phyloP scores from a whole-genome alignment of 2,797 vertebrate species.

The Epinephelus coioides region DNA sequence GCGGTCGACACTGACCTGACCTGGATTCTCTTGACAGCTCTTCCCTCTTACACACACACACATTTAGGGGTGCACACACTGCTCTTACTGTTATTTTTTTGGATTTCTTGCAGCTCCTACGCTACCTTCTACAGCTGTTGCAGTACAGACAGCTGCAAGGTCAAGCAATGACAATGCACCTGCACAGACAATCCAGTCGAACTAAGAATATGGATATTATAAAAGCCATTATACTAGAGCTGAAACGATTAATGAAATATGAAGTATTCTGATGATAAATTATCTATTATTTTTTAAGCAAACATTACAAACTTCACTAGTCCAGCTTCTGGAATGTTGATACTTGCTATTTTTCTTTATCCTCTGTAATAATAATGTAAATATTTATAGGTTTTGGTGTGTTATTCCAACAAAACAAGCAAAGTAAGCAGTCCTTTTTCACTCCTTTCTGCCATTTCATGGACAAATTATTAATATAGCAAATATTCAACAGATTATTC shows the following conservation, averaged over 20 bases:
- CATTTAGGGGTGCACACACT: neutral
- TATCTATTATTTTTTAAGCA: neutral
- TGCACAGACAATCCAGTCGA: neutral
- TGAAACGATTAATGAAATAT: neutral
- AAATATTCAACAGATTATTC: neutral
- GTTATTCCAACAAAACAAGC: too few relatives aligned
- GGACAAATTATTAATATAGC: neutral
- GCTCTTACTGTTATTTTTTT: too few relatives aligned
- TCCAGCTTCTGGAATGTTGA: neutral
- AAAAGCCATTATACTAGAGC: neutral
- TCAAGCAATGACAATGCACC: slow-evolving; percentile 49
- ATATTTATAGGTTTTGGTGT: neutral
- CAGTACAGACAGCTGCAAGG: slow-evolving; percentile 52
- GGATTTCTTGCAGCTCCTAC: neutral
- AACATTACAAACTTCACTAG: neutral
- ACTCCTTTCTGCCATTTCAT: neutral
- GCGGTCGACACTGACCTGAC: slow-evolving; percentile 37
- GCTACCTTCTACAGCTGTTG: neutral
- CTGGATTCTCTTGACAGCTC: slow-evolving; percentile 59
- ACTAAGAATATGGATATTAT: neutral
- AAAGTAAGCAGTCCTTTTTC: neutral
- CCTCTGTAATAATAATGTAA: neutral
- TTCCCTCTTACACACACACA: slow-evolving; percentile 3
- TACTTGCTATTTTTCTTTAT: neutral
- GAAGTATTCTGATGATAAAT: neutral